Evolutionary conservation across 2,113 vertebrate genomes (phyloP).

Genomic region (Dolichallabes microphthalmus): DNA sequence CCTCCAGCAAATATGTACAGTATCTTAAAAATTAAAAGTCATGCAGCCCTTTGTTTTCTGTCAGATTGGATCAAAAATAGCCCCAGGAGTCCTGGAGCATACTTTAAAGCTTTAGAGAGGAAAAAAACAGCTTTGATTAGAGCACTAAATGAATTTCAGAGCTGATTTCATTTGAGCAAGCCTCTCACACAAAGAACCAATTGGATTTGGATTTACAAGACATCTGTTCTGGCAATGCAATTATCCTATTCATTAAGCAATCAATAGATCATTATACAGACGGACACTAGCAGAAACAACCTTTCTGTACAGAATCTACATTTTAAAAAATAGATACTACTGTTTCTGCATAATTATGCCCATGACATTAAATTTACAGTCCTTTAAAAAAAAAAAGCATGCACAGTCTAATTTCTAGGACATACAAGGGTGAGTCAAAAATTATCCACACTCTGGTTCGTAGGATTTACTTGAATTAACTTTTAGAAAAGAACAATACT

Average conservation of each 20-base stretch:
- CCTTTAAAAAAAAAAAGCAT: too few relatives aligned
- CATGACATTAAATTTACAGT: neutral
- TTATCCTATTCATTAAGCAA: slow-evolving; percentile 14
- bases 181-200: neutral
- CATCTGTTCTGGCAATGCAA: slow-evolving; percentile 16
- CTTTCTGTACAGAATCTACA: slow-evolving; percentile 17
- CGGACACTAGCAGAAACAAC: neutral
- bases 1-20: neutral
- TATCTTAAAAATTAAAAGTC: neutral
- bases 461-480: too few relatives aligned
- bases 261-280: slow-evolving; percentile 13
- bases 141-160: slow-evolving; percentile 10
- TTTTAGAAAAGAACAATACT: too few relatives aligned
- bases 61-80: neutral
- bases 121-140: slow-evolving; percentile 5
- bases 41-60: neutral
- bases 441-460: too few relatives aligned
- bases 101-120: neutral
- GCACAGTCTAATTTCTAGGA: too few relatives aligned
- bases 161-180: slow-evolving; percentile 20
- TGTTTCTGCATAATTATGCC: neutral
- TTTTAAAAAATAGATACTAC: neutral
- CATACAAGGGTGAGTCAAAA: too few relatives aligned
- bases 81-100: neutral
- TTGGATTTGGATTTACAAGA: neutral